Evolutionary conservation across 1,140 invertebrate genomes (phyloP).

Genomic region (Drosophila athabasca): DNA sequence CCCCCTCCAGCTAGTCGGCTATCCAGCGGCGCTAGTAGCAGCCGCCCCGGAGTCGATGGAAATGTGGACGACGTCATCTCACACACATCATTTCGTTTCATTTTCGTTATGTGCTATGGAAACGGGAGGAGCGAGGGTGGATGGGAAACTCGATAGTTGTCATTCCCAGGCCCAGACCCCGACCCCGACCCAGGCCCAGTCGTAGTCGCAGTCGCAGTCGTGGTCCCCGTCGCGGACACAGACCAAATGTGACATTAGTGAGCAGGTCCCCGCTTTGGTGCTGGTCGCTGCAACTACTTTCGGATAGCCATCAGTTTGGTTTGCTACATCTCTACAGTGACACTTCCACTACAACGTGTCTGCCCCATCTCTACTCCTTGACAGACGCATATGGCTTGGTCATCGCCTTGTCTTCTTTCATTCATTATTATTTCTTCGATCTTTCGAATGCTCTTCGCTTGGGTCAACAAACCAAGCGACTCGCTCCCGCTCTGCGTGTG

Average conservation of each 20-base stretch:
- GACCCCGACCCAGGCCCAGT: conserved; percentile 9
- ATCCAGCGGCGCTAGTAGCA: conserved; percentile 11
- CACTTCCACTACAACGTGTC: not conserved
- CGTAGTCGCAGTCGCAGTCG: not conserved
- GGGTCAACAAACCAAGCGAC: conserved; percentile 73
- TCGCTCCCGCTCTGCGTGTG: conserved; percentile 26
- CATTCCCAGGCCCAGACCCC: conserved; percentile 37
- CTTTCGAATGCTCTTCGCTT: conserved; percentile 55
- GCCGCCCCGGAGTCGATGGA: conserved; percentile 25
- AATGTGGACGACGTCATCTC: conserved; percentile 55
- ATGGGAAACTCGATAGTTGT: conserved; percentile 42
- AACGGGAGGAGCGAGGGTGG: not conserved
- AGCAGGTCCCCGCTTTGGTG: conserved; percentile 47
- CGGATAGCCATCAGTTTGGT: no score
- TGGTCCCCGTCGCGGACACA: not conserved
- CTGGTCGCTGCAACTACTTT: conserved; percentile 9
- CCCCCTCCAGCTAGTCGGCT: not conserved
- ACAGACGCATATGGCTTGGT: conserved; percentile 24
- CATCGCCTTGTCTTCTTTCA: conserved; percentile 50
- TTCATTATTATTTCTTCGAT: conserved; percentile 50
- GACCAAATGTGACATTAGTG: conserved; percentile 27
- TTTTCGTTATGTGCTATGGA: conserved; percentile 38
- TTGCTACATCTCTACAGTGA: not conserved
- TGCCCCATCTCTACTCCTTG: conserved; percentile 30
- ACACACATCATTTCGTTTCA: conserved; percentile 65